These are phyloP conservation scores for Tachyglossus aculeatus DNA, from an alignment of 2,797 vertebrate genomes.

Conservation along the genomic window DNA sequence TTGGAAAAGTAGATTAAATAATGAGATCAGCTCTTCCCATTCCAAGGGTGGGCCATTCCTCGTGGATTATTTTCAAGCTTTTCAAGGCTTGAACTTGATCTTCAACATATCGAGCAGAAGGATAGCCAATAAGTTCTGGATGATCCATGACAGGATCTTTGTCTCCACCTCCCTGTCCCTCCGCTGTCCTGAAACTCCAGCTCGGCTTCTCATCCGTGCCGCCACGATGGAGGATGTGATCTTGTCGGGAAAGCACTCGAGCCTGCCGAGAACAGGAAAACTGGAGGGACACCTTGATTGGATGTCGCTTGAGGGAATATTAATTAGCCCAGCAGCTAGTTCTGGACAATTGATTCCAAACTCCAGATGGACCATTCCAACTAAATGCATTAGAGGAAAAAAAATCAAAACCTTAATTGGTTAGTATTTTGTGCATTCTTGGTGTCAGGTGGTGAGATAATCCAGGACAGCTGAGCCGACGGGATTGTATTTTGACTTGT, in stretches of 20 bases:
- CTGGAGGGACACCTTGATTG: conserved; percentile 58
- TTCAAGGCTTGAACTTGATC: neutral
- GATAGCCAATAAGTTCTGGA: neutral
- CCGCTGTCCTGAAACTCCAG: neutral
- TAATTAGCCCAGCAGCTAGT: conserved; percentile 68
- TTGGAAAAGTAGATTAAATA: too few relatives aligned
- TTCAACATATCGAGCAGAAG: neutral
- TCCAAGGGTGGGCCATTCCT: neutral
- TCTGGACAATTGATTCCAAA: conserved; percentile 72
- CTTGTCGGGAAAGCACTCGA: neutral
- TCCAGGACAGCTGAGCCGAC: conserved; percentile 51
- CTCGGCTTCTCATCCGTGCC: neutral
- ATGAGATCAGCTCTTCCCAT: too few relatives aligned
- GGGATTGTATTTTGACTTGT: conserved; percentile 38
- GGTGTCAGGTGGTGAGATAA: conserved; percentile 51
- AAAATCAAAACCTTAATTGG: conserved; percentile 58
- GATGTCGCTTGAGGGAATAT: conserved; percentile 63
- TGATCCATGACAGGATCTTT: neutral
- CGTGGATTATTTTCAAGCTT: neutral
- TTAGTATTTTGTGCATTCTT: conserved; percentile 54
- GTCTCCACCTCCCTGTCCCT: neutral
- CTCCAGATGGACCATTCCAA: conserved; percentile 72
- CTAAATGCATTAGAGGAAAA: conserved; percentile 55
- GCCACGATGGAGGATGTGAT: neutral
- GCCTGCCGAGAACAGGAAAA: conserved; percentile 10